Evolutionary conservation across 2,888 invertebrate species (phyloP).

Genomic region (Drosophila colorata): DNA sequence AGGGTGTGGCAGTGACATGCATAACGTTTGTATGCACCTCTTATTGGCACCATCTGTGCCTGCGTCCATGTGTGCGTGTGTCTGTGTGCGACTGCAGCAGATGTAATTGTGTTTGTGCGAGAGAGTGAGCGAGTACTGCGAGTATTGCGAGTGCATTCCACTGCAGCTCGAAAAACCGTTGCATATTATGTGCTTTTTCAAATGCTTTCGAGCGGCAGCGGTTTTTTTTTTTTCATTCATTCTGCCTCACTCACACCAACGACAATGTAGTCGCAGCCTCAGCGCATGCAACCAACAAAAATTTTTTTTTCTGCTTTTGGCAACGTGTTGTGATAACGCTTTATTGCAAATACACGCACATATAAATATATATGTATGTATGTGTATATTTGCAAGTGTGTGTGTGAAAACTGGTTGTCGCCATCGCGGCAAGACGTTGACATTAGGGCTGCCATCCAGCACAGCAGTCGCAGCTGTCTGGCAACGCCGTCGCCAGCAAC

Average conservation of each 20-base stretch:
- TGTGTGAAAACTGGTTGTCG: constrained; percentile 58
- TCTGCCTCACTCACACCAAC: constrained; percentile 21
- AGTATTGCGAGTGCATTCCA: constrained; percentile 54
- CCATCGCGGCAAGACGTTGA: constrained; percentile 51
- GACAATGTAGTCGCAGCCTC: constrained; percentile 21
- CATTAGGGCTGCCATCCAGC: constrained; percentile 58
- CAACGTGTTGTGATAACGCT: constrained; percentile 54
- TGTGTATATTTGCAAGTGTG: constrained; percentile 6
- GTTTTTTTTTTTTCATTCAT: constrained; percentile 12
- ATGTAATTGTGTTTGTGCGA: constrained; percentile 4
- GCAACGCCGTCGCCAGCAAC: constrained; percentile 50
- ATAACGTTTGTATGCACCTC: constrained; percentile 69
- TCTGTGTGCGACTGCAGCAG: constrained; percentile 8
- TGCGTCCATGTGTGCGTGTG: constrained; percentile 18
- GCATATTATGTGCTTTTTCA: constrained; percentile 57
- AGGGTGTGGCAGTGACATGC: constrained; percentile 77
- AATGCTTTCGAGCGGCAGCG: constrained; percentile 28
- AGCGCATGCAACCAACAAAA: constrained; percentile 39
- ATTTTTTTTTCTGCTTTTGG: constrained; percentile 44
- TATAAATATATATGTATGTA: not conserved
- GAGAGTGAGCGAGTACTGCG: constrained; percentile 29
- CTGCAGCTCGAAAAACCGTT: constrained; percentile 58
- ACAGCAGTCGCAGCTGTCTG: constrained; percentile 50
- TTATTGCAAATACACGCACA: constrained; percentile 35
- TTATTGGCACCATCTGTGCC: constrained; percentile 69